phyloP scores from a whole-genome alignment of 2,113 vertebrate species.

The Leuciscus idus region DNA sequence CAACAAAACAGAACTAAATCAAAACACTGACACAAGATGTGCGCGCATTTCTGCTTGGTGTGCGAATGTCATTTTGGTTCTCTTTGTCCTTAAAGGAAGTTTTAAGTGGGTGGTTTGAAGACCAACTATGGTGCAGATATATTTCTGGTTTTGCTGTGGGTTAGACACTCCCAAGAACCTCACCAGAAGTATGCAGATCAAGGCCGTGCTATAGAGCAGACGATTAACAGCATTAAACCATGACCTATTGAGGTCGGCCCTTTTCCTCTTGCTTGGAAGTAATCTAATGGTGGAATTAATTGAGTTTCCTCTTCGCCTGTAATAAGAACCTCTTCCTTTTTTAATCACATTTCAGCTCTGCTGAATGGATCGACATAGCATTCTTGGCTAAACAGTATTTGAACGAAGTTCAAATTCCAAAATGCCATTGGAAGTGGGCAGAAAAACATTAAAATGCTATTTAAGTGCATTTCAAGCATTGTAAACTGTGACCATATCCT shows the following conservation, averaged over 20 bases:
- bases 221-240: slow-evolving; percentile 67
- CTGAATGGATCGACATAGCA: slow-evolving; percentile 34
- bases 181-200: slow-evolving; percentile 69
- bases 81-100: slow-evolving; percentile 66
- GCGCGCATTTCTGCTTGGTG: slow-evolving; percentile 1
- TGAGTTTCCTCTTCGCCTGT: slow-evolving; percentile 61
- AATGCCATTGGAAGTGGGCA: slow-evolving; percentile 70
- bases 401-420: slow-evolving; percentile 51
- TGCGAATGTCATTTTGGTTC: slow-evolving; percentile 42
- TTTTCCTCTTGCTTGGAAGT: slow-evolving; percentile 70
- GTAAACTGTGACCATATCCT: slow-evolving; percentile 78
- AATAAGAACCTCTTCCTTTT: slow-evolving; percentile 64
- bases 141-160: slow-evolving; percentile 71
- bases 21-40: background rate
- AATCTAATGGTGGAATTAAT: slow-evolving; percentile 71
- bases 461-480: slow-evolving; percentile 74
- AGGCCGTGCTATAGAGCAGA: slow-evolving; percentile 66
- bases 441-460: slow-evolving; percentile 67
- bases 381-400: slow-evolving; percentile 47
- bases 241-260: slow-evolving; percentile 66
- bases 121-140: slow-evolving; percentile 67
- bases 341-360: slow-evolving; percentile 46
- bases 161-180: slow-evolving; percentile 51
- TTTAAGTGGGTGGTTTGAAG: slow-evolving; percentile 68
- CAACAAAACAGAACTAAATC: background rate